Percentiles rank a stretch among this genome's conserved stretches.
Conservation (phyloP, 2,888 invertebrate genomes). For the Eutolmus rufibarbis region DNA sequence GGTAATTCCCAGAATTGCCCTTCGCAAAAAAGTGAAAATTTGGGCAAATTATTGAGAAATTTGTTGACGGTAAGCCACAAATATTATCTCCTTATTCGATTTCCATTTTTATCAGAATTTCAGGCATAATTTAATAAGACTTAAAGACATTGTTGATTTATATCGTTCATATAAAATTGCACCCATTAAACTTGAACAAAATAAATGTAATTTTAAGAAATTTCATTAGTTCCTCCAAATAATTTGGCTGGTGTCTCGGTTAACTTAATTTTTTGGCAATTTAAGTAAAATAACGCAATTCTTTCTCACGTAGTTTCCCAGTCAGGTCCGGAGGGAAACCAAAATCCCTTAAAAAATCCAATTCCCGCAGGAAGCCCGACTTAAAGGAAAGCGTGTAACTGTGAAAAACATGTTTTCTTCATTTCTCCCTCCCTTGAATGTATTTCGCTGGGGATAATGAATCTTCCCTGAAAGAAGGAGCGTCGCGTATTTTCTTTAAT, state of each 20-base stretch:
- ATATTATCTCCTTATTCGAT: too few species aligned
- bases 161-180: not conserved
- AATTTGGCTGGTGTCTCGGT: not conserved
- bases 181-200: not conserved
- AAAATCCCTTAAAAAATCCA: not conserved
- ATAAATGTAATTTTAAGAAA: not conserved
- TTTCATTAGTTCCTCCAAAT: not conserved
- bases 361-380: not conserved
- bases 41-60: too few species aligned
- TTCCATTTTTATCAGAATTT: too few species aligned
- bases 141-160: too few species aligned
- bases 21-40: too few species aligned
- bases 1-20: too few species aligned
- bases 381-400: constrained; percentile 13
- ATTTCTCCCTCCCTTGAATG: constrained; percentile 6
- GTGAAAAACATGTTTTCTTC: constrained; percentile 26
- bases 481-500: constrained; percentile 40
- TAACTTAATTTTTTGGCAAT: not conserved
- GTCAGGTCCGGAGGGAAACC: not conserved
- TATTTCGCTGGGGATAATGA: constrained; percentile 11
- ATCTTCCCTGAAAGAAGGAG: constrained; percentile 14
- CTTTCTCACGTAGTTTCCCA: not conserved
- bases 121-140: too few species aligned
- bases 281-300: not conserved
- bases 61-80: too few species aligned